Evolutionary conservation across 2,888 invertebrate species (phyloP).

Genomic region (Napeogenes inachia): DNA sequence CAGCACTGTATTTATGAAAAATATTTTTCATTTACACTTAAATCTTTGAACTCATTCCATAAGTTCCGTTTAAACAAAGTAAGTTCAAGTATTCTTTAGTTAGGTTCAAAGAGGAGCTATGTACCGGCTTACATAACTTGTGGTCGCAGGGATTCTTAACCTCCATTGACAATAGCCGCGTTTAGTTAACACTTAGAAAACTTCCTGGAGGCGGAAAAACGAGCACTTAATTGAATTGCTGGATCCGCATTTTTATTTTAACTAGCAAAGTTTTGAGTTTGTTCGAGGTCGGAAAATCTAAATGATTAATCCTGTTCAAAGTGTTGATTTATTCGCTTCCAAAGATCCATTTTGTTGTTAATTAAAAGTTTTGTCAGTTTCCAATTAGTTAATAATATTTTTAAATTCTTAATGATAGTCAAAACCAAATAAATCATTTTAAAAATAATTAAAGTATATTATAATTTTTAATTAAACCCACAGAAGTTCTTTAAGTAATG

Average conservation of each 20-base stretch:
- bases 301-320: not conserved
- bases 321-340: conserved; percentile 1
- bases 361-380: not conserved
- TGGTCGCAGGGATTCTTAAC: conserved; percentile 43
- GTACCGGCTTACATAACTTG: conserved; percentile 48
- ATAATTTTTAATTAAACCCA: too few species aligned
- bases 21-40: too few species aligned
- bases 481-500: too few species aligned
- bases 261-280: conserved; percentile 25
- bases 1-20: too few species aligned
- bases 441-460: too few species aligned
- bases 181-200: conserved; percentile 43
- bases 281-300: conserved; percentile 12
- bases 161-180: conserved; percentile 47
- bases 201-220: conserved; percentile 25
- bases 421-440: too few species aligned
- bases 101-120: conserved; percentile 29
- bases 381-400: not conserved
- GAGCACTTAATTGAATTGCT: conserved; percentile 26
- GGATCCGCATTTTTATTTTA: conserved; percentile 26
- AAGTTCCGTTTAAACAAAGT: conserved; percentile 8
- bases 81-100: conserved; percentile 1
- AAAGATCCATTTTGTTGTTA: not conserved
- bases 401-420: not conserved
- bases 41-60: not conserved